Evolutionary conservation across 2,113 vertebrate species (phyloP).

Genomic region (cat (Felis catus)): DNA sequence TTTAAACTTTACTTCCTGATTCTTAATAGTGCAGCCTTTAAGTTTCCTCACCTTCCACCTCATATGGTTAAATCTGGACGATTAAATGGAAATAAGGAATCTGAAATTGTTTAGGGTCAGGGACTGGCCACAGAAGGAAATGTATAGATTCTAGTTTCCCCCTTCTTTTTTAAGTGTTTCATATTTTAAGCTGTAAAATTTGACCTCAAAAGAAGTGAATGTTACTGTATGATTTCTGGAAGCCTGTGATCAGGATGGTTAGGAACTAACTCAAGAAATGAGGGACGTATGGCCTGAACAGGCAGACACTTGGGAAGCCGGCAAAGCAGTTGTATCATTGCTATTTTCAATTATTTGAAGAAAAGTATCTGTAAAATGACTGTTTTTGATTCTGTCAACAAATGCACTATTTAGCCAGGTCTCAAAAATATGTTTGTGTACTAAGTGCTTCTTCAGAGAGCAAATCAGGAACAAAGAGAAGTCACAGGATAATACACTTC

Average conservation of each 20-base stretch:
- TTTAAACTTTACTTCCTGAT: background rate
- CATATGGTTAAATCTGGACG: background rate
- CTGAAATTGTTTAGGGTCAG: background rate
- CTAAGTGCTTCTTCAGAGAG: background rate
- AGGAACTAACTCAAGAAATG: conserved; percentile 41
- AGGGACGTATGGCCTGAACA: background rate
- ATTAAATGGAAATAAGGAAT: conserved; percentile 41
- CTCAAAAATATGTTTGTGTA: background rate
- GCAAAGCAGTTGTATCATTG: background rate
- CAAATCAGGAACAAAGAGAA: conserved; percentile 31
- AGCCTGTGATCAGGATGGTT: background rate
- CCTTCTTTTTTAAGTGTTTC: background rate
- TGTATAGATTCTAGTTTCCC: background rate
- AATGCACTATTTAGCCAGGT: background rate
- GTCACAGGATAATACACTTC: background rate
- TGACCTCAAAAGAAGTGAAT: background rate
- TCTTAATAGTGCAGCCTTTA: background rate
- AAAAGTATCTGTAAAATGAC: background rate
- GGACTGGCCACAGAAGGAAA: background rate
- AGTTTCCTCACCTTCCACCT: background rate
- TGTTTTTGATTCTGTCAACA: background rate
- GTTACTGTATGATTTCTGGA: conserved; percentile 28
- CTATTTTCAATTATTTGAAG: background rate
- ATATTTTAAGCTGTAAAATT: background rate
- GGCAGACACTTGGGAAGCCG: background rate